Evolutionary conservation across 2,888 invertebrate genomes (phyloP).

Genomic region (Luperina testacea): DNA sequence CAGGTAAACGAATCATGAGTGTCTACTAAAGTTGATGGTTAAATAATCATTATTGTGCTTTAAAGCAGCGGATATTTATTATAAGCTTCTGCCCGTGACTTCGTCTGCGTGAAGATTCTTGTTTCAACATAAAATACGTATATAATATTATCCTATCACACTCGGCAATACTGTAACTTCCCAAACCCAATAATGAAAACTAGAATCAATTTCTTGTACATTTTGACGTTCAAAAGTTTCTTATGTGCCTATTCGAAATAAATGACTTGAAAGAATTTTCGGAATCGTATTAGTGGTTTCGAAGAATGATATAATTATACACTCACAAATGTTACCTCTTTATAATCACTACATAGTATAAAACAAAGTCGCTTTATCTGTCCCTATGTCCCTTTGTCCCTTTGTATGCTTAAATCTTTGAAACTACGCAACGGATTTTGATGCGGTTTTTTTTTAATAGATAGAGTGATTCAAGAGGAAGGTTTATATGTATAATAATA

Average conservation of each 20-base stretch:
- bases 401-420: too few relatives aligned
- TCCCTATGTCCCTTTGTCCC: too few relatives aligned
- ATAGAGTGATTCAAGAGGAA: too few relatives aligned
- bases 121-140: not conserved
- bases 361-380: too few relatives aligned
- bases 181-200: not conserved
- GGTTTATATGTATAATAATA: too few relatives aligned
- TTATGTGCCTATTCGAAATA: not conserved
- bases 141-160: not conserved
- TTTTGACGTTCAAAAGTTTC: not conserved
- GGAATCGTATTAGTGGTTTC: not conserved
- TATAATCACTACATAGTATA: too few relatives aligned
- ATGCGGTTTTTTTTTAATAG: too few relatives aligned
- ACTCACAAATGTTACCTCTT: too few relatives aligned
- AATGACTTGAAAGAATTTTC: not conserved
- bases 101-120: not conserved
- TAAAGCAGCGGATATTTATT: not conserved
- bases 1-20: constrained; percentile 65
- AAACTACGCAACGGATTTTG: too few relatives aligned
- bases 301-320: not conserved
- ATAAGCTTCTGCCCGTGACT: not conserved
- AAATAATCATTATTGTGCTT: constrained; percentile 33
- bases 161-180: not conserved
- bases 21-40: constrained; percentile 48
- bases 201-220: not conserved